Conservation (phyloP, 1,140 invertebrate genomes). For the Cardiocondyla obscurior region DNA sequence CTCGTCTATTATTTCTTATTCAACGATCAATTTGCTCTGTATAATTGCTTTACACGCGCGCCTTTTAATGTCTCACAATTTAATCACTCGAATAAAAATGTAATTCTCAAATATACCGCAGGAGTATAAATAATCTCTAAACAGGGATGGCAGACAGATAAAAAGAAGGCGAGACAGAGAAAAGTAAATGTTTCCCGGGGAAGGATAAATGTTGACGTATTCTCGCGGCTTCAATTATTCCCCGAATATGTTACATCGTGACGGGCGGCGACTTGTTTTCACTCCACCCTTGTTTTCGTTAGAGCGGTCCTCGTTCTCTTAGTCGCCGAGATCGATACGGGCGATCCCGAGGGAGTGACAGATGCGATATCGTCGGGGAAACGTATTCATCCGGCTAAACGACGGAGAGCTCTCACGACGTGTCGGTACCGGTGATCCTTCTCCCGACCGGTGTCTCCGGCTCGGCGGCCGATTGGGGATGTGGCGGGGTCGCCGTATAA, state of each 20-base stretch:
- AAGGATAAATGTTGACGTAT: background rate
- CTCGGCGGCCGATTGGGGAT: constrained; percentile 23
- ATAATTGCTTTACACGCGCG: background rate
- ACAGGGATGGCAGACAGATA: background rate
- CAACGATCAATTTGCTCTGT: too few relatives aligned
- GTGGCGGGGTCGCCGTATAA: constrained; percentile 31
- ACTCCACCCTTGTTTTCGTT: background rate
- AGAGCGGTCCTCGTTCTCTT: background rate
- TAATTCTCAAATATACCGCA: background rate
- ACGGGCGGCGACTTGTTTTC: background rate
- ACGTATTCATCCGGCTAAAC: constrained; percentile 13
- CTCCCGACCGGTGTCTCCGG: background rate
- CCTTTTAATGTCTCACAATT: background rate
- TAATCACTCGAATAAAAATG: background rate
- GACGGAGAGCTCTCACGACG: background rate
- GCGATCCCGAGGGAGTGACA: background rate
- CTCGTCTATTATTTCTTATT: too few relatives aligned
- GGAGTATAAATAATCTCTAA: background rate
- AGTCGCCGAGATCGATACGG: constrained; percentile 15
- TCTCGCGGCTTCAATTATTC: background rate
- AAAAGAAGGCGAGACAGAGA: background rate
- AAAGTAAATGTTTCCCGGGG: background rate
- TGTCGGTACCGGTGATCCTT: constrained; percentile 5
- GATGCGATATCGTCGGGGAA: background rate
- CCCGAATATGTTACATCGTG: background rate